phyloP scores from a whole-genome alignment of 2,888 invertebrate genomes.

The Pseudococcus longispinus region DNA sequence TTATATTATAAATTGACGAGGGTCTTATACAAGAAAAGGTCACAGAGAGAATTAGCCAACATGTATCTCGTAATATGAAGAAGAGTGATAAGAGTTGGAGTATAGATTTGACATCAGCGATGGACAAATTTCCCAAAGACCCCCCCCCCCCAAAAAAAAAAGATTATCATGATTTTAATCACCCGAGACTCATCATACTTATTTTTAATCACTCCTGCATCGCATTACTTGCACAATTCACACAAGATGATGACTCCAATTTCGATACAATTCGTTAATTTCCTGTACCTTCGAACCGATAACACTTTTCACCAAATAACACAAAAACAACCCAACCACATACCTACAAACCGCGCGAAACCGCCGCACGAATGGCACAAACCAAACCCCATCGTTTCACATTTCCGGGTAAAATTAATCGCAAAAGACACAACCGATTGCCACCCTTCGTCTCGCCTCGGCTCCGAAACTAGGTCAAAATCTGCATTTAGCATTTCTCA shows the following conservation, averaged over 20 bases:
- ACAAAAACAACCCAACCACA: background rate
- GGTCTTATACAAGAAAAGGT: background rate
- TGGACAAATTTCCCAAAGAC: too few relatives aligned
- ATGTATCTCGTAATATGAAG: too few relatives aligned
- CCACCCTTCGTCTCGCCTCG: background rate
- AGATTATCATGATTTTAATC: too few relatives aligned
- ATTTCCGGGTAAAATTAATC: background rate
- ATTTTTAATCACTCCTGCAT: too few relatives aligned
- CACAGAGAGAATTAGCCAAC: too few relatives aligned
- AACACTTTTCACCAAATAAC: background rate
- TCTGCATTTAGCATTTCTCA: slow-evolving; percentile 16
- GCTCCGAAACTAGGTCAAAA: background rate
- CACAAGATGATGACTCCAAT: too few relatives aligned
- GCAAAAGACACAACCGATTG: background rate
- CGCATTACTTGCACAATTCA: too few relatives aligned
- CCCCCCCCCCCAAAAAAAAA: too few relatives aligned
- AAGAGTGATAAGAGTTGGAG: background rate
- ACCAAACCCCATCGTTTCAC: background rate
- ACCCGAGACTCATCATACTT: too few relatives aligned
- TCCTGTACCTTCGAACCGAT: too few relatives aligned
- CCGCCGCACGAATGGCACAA: background rate
- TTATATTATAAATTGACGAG: background rate
- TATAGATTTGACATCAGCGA: too few relatives aligned
- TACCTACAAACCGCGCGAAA: background rate
- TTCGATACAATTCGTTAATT: too few relatives aligned